These are phyloP conservation scores for Tipula vernalis DNA, from an alignment of 2,888 invertebrate genomes.

Conservation along the genomic window DNA sequence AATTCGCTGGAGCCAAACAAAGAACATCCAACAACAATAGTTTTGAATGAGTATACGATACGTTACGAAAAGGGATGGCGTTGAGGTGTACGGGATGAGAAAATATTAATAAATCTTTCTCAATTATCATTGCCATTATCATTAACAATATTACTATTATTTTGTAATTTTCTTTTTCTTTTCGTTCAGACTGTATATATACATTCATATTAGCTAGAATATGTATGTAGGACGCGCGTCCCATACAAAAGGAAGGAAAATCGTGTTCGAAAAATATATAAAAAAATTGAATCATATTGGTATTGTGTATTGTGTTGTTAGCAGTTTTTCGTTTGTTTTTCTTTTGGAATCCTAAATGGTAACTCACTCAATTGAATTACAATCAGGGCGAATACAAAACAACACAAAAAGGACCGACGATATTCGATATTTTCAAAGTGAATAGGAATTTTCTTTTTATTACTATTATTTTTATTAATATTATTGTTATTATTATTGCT, in stretches of 20 bases:
- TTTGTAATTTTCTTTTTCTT: background rate
- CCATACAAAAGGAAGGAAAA: background rate
- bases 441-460: background rate
- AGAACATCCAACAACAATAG: background rate
- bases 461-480: background rate
- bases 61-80: background rate
- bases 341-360: background rate
- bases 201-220: background rate
- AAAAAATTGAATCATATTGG: background rate
- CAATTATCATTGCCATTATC: background rate
- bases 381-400: background rate
- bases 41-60: background rate
- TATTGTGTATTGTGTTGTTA: background rate
- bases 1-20: background rate
- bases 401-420: background rate
- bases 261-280: background rate
- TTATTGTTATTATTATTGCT: background rate
- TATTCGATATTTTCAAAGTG: background rate
- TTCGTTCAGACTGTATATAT: background rate
- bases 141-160: background rate
- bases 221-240: too few species aligned
- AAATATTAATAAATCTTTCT: background rate
- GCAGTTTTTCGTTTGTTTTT: background rate
- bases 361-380: conserved; percentile 4
- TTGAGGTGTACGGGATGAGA: background rate